Evolutionary conservation across 2,797 vertebrate genomes (phyloP).

Genomic region (Oreochromis mossambicus): DNA sequence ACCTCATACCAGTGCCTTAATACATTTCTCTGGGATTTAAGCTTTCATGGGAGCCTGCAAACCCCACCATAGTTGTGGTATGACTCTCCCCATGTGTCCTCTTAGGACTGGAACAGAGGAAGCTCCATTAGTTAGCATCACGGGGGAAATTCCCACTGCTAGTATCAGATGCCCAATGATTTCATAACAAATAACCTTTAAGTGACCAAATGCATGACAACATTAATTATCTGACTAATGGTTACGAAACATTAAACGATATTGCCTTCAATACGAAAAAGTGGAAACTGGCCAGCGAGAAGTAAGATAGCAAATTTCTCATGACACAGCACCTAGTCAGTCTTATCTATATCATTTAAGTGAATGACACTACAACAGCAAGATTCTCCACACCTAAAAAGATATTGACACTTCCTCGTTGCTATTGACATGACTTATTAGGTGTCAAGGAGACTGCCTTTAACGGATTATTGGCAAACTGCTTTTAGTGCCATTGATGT

Average conservation of each 20-base stretch:
- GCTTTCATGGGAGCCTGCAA: constrained; percentile 80
- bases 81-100: constrained; percentile 69
- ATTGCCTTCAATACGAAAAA: neutral
- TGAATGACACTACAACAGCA: constrained; percentile 49
- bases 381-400: constrained; percentile 65
- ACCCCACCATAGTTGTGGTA: constrained; percentile 70
- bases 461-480: constrained; percentile 77
- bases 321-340: constrained; percentile 12
- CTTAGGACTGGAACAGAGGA: constrained; percentile 68
- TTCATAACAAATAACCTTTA: constrained; percentile 25
- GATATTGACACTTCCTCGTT: constrained; percentile 76
- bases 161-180: neutral
- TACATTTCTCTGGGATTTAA: constrained; percentile 66
- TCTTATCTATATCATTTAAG: constrained; percentile 39
- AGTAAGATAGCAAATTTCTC: constrained; percentile 3
- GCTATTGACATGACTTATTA: constrained; percentile 82
- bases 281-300: neutral
- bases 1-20: constrained; percentile 28
- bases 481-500: constrained; percentile 72
- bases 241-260: neutral
- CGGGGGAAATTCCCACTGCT: constrained; percentile 41
- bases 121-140: constrained; percentile 38
- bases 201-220: neutral
- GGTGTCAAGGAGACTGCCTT: constrained; percentile 70
- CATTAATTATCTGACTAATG: constrained; percentile 1